phyloP scores from a whole-genome alignment of 2,888 invertebrate species.

The Rhagium mordax region DNA sequence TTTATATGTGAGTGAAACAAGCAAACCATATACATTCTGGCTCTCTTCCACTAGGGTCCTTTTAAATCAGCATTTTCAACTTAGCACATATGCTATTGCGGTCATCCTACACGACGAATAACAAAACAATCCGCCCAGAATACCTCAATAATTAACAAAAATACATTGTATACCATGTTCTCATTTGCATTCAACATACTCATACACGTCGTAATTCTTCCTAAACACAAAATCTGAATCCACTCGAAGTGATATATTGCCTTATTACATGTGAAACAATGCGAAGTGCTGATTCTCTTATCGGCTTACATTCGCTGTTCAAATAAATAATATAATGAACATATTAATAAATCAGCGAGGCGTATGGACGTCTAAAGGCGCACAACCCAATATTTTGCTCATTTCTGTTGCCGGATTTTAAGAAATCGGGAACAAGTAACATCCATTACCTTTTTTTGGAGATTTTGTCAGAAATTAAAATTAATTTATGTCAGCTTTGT shows the following conservation, averaged over 20 bases:
- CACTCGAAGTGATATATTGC: constrained; percentile 46
- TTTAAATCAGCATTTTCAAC: neutral
- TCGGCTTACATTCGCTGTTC: constrained; percentile 16
- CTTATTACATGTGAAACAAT: constrained; percentile 49
- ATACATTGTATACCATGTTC: constrained; percentile 51
- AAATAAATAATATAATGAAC: neutral
- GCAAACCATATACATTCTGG: too few species aligned
- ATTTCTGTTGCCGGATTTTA: too few species aligned
- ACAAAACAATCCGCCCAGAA: constrained; percentile 42
- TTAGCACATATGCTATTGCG: neutral
- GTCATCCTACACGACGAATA: constrained; percentile 40
- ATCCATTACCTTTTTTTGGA: too few species aligned
- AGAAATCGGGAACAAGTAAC: too few species aligned
- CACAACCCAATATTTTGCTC: too few species aligned
- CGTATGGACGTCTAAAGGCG: neutral
- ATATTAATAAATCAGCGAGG: neutral
- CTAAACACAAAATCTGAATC: constrained; percentile 51
- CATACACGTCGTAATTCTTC: constrained; percentile 54
- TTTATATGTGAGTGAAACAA: too few species aligned
- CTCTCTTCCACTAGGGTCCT: neutral
- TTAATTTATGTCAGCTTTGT: too few species aligned
- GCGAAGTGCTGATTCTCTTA: constrained; percentile 45
- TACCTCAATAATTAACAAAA: constrained; percentile 53
- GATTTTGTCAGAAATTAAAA: too few species aligned
- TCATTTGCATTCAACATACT: constrained; percentile 54